Conservation (phyloP, 2,888 invertebrate species). For the Siphlonurus alternatus region DNA sequence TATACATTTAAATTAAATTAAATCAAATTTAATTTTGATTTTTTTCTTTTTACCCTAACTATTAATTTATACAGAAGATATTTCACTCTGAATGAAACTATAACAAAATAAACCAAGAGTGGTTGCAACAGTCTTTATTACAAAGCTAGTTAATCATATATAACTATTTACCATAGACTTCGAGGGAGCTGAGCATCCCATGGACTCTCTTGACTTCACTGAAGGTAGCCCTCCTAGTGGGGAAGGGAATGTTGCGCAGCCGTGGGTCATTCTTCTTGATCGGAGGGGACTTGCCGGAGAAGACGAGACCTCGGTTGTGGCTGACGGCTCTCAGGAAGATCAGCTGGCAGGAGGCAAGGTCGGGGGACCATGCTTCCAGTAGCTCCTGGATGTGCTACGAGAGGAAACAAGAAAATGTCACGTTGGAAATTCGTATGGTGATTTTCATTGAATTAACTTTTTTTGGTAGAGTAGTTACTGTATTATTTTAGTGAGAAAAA, state of each 20-base stretch:
- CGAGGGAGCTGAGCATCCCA: constrained; percentile 42
- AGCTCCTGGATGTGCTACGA: constrained; percentile 60
- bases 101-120: too few relatives aligned
- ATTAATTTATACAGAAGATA: too few relatives aligned
- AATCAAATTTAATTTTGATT: too few relatives aligned
- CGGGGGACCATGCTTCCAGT: constrained; percentile 45
- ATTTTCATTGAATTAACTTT: too few relatives aligned
- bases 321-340: constrained; percentile 63
- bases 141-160: too few relatives aligned
- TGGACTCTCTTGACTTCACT: constrained; percentile 63
- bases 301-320: constrained; percentile 50
- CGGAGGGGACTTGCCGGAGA: constrained; percentile 52
- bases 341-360: constrained; percentile 46
- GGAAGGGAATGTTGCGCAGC: constrained; percentile 58
- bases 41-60: too few relatives aligned
- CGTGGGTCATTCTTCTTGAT: constrained; percentile 43
- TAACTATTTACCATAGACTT: constrained; percentile 48
- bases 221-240: constrained; percentile 63
- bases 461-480: too few relatives aligned
- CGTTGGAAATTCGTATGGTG: neutral
- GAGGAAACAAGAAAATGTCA: constrained; percentile 10
- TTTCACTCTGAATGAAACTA: too few relatives aligned
- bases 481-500: too few relatives aligned
- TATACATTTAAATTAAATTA: too few relatives aligned
- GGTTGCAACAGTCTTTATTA: too few relatives aligned